Base-by-base conservation (phyloP, 2,113 vertebrate genomes). In the Trinectes maculatus region DNA sequence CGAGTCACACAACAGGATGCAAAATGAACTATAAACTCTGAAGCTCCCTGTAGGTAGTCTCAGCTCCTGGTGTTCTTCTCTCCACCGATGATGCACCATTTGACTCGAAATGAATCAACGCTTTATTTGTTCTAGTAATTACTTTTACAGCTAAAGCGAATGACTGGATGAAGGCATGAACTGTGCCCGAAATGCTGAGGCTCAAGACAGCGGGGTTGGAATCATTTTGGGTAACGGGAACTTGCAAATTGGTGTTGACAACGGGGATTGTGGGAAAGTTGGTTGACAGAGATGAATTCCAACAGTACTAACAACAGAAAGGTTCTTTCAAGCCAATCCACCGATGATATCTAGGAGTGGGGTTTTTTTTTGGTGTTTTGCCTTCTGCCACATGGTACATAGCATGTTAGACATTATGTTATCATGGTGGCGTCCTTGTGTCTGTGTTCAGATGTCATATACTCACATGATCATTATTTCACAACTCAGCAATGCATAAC, bases 321-420 rank as follows among this genome's bases (percentile, higher is more conserved):
- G 19, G 19, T 28, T 43, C 26, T 31, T 21, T 8, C 22, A 26
- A 55, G 31, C 44, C 42, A 49, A 26, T 59, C 29, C 70, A 26
- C 48, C 54, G 28, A 69, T 64, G 19, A 18, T 26, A 74, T 80
- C 25, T 46, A 22, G 28, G 25, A 54, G 26, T 15, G 0, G 1
- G 24, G n/a, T 53, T 40, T 59, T 28, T 48, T 34, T 21, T 3
- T 24, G 2, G 25, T 42, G 18, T 43, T 34, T n/a, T 66, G 10
- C 24, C n/a, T 39, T 40, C 9, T 24, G 15, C 24, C 48, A 59
- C 57, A 63, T 68, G 49, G 8, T 26, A 18, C 24, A 58, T 47
- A 37, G 44, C 12, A 59, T 58, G 51, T 48, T 7, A 53, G 44
- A 59, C 73, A 68, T 72, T 67, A 66, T 61, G 44, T 54, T 70